These are phyloP conservation scores for Dorcus parallelipipedus DNA, from an alignment of 2,888 invertebrate species.

Conservation along the genomic window DNA sequence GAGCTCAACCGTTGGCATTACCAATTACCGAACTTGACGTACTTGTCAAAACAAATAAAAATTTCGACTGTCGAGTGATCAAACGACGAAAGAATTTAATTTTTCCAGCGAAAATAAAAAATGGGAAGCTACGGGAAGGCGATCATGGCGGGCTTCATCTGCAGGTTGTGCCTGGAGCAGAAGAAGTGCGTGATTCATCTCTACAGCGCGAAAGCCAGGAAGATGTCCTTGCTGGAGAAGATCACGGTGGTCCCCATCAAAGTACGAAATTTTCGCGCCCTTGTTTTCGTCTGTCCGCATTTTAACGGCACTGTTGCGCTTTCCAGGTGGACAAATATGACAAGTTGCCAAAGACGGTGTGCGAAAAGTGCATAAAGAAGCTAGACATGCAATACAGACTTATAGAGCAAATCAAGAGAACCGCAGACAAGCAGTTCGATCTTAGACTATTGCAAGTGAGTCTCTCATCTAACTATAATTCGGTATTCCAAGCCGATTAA, in stretches of 20 bases:
- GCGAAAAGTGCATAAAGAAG: conserved; percentile 55
- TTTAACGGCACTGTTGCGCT: conserved; percentile 3
- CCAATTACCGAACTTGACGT: too few relatives aligned
- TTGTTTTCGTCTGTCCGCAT: conserved; percentile 7
- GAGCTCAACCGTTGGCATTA: too few relatives aligned
- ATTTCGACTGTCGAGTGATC: too few relatives aligned
- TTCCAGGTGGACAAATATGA: conserved; percentile 46
- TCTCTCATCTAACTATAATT: not conserved
- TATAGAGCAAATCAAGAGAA: conserved; percentile 50
- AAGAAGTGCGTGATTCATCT: conserved; percentile 80
- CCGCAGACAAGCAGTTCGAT: conserved; percentile 37
- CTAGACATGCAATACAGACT: conserved; percentile 54
- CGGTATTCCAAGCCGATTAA: too few relatives aligned
- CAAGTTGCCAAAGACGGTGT: conserved; percentile 66
- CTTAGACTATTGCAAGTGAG: conserved; percentile 43
- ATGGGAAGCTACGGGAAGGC: conserved; percentile 84
- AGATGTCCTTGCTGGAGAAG: conserved; percentile 72
- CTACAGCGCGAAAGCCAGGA: conserved; percentile 75
- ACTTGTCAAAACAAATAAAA: too few relatives aligned
- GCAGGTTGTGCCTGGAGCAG: conserved; percentile 82
- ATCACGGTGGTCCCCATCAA: conserved; percentile 78
- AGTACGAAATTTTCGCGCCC: conserved; percentile 52
- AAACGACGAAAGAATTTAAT: too few relatives aligned
- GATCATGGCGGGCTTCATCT: conserved; percentile 78
- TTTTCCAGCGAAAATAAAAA: conserved; percentile 38